phyloP scores from a whole-genome alignment of 2,888 invertebrate species.

The Pterostichus niger region DNA sequence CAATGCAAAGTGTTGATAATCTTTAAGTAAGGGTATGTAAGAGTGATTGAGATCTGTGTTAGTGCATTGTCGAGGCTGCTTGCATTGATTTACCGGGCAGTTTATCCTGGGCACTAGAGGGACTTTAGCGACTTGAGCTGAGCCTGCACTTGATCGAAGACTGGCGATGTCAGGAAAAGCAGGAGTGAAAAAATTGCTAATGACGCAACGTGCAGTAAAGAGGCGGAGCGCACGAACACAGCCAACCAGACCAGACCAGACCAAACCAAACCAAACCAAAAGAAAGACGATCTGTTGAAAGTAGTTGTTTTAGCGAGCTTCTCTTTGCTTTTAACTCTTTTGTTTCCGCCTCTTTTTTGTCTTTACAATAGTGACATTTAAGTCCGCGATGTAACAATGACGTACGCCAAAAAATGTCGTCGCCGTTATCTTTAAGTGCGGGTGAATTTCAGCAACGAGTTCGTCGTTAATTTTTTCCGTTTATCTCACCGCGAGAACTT shows the following conservation, averaged over 20 bases:
- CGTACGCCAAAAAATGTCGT: constrained; percentile 57
- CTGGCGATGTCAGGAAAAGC: constrained; percentile 50
- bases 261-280: background rate
- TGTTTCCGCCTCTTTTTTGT: constrained; percentile 53
- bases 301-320: constrained; percentile 56
- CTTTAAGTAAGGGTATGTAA: no score
- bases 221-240: constrained; percentile 21
- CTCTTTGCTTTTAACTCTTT: constrained; percentile 53
- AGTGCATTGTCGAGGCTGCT: no score
- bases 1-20: no score
- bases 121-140: constrained; percentile 3
- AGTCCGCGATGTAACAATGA: constrained; percentile 55
- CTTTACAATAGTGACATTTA: constrained; percentile 56
- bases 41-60: no score
- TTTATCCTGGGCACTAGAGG: constrained; percentile 30
- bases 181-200: constrained; percentile 57
- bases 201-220: constrained; percentile 62
- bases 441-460: constrained; percentile 53
- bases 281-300: constrained; percentile 59
- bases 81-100: background rate
- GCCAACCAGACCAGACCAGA: background rate
- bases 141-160: constrained; percentile 62
- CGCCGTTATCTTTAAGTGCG: constrained; percentile 55
- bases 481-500: constrained; percentile 48
- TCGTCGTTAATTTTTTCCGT: constrained; percentile 52